Evolutionary conservation across 2,113 vertebrate species (phyloP), one percentile per base, ranked within the genome.

Genomic region (Ciconia maguari): DNA sequence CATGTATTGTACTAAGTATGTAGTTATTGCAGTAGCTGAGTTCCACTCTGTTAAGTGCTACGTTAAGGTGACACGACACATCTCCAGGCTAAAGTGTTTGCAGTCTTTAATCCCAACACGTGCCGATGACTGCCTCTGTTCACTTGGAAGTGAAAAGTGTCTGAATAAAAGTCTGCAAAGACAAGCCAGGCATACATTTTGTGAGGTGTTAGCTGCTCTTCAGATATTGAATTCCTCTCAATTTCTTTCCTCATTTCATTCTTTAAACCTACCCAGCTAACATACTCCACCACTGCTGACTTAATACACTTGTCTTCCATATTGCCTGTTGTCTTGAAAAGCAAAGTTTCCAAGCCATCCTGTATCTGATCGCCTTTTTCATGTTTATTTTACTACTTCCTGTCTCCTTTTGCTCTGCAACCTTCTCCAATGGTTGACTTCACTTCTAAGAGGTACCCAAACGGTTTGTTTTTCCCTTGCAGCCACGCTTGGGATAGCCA

Each of bases 301-400:
- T 9, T 25, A 15, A 18, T 4, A 13, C 24, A 1, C 62, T 69
- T 16, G 36, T 70, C 60, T 92, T 71, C 76, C 83, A 55, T 25
- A 3, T 38, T 48, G 83, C 61, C 38, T 6, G 2, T 26, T 17
- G 27, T 11, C 49, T 61, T 9, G 17, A 57, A 83, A 90, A 92
- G 54, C 38, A 5, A 48, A 64, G 17, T 19, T 68, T 49, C 36
- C 54, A 21, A 48, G 29, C 8, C 65, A 14, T 29, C 1, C 1
- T 22, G 34, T 38, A 70, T 46, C 87, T 30, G 1, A 32, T 4
- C 27, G 79, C 29, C 22, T 61, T 57, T 83, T 61, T 18, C 21
- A 14, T 57, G 70, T 89, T 94, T 82, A 72, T 90, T 80, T 88
- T 42, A 49, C 55, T 25, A 19, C 27, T 90, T 95, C 72, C 85